Conservation (phyloP, 2,113 vertebrate genomes). For the Hippopotamus amphibius region DNA sequence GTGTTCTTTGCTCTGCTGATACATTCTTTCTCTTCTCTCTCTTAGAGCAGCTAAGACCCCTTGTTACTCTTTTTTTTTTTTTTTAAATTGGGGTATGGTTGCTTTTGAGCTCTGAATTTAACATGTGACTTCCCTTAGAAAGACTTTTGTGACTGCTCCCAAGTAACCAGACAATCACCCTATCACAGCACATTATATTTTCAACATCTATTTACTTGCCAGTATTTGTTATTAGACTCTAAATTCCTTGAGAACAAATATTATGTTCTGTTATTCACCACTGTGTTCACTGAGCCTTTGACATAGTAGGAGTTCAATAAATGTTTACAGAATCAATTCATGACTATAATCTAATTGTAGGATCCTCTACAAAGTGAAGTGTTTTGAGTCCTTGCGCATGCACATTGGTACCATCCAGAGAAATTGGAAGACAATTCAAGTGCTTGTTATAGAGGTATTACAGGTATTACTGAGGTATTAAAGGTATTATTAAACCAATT, state of each 20-base stretch:
- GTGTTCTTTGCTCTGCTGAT: not conserved
- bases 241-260: not conserved
- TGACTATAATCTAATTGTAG: not conserved
- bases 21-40: not conserved
- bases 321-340: conserved; percentile 20
- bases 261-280: not conserved
- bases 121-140: not conserved
- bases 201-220: not conserved
- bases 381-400: not conserved
- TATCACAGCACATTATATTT: not conserved
- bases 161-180: not conserved
- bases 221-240: not conserved
- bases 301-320: not conserved
- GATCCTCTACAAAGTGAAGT: not conserved
- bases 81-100: too few species aligned
- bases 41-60: not conserved
- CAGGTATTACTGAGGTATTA: not conserved
- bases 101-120: not conserved
- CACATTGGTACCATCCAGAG: not conserved
- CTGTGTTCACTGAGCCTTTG: not conserved
- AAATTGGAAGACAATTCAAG: conserved; percentile 13
- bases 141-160: not conserved
- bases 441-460: not conserved
- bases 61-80: not conserved
- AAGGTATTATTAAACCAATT: not conserved